Base-by-base conservation (phyloP, 2,113 vertebrate species). In the Ameiurus melas region DNA sequence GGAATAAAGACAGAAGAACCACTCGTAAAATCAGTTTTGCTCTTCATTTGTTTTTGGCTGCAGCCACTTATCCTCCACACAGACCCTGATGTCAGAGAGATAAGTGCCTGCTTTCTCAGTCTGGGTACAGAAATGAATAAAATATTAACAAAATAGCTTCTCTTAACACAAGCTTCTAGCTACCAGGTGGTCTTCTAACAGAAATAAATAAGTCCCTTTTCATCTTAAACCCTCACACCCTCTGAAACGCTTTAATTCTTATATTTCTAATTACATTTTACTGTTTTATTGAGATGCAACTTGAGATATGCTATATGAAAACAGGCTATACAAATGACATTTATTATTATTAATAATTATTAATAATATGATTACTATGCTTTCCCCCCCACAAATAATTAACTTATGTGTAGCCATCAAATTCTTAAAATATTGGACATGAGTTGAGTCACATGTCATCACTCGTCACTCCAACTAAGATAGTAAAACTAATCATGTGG, bases 1-100 rank as follows among this genome's bases (percentile, higher is more conserved):
- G 91, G 89, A 94, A 94, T 88, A 93, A 92, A 93, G 92, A 88
- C 39, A 92, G 90, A 94, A 93, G 51, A 90, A 77, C 91, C 90
- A 89, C 93, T 90, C 85, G 87, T 91, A 88, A 92, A 89, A 94
- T 92, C 91, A 92, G 92, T 91, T 85, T 83, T 57, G 22, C 58
- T 85, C 68, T 87, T 85, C 57, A 43, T 27, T 47, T 64, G 43
- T 47, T 58, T 53, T 30, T 43, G 13, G 36, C 78, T 81, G 83
- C 20, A n/a, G 36, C 51, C n/a, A 57, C 73, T 71, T 57, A 62
- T 57, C 62, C 66, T 47, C 43, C 43, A 62, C 43, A 53, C 22
- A 84, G 27, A 87, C 53, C 68, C 60, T 64, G 57, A 58, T 7
- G 6, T 47, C 43, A 47, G 43, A 47, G 43, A 47, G 43, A 47